Evolutionary conservation across 2,888 invertebrate species (phyloP).

Genomic region (Standfussiana lucernea): DNA sequence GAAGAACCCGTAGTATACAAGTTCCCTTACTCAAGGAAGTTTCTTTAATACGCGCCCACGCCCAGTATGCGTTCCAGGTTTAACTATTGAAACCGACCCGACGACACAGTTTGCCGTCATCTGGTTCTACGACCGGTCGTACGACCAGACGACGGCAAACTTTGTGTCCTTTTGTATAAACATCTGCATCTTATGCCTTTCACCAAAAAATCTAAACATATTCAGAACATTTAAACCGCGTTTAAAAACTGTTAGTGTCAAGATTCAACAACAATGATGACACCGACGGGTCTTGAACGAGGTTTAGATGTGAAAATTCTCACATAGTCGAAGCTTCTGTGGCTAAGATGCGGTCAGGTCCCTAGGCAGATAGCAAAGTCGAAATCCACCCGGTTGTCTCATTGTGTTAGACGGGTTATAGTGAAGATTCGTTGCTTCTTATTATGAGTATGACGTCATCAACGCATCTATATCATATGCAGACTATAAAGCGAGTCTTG

Average conservation of each 20-base stretch:
- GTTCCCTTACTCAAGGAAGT: no score
- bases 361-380: not conserved
- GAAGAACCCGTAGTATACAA: not conserved
- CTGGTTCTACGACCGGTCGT: not conserved
- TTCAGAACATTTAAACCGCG: not conserved
- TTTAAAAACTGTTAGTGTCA: not conserved
- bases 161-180: not conserved
- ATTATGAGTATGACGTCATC: conserved; percentile 4
- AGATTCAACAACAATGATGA: not conserved
- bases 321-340: not conserved
- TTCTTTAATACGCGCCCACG: not conserved
- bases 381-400: not conserved
- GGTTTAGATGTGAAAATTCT: not conserved
- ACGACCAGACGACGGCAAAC: not conserved
- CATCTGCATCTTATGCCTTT: not conserved
- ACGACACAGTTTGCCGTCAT: no score
- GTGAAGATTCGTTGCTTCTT: conserved; percentile 12
- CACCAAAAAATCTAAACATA: not conserved
- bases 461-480: conserved; percentile 2
- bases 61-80: not conserved
- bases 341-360: not conserved
- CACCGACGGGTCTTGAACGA: not conserved
- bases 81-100: not conserved
- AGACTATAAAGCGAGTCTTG: conserved; percentile 3
- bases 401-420: not conserved